Conservation (phyloP, 2,888 invertebrate genomes). For the Heliconius ismenius region DNA sequence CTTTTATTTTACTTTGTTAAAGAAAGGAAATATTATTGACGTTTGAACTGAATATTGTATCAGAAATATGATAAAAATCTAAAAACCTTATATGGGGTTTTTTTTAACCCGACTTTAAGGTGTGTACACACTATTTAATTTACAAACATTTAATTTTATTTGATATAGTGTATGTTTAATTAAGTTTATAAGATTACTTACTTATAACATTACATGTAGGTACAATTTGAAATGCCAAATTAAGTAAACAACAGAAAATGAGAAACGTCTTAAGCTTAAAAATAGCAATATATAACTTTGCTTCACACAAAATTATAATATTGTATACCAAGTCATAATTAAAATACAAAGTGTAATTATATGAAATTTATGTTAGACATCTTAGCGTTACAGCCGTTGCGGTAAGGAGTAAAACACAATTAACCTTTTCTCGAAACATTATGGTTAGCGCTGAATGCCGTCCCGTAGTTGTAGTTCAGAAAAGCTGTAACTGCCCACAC, state of each 20-base stretch:
- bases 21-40: not conserved
- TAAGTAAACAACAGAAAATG: not conserved
- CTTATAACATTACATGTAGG: not conserved
- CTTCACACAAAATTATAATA: slow-evolving; percentile 2
- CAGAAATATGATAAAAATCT: not conserved
- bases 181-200: not conserved
- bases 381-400: slow-evolving; percentile 38
- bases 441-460: slow-evolving; percentile 46
- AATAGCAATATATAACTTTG: slow-evolving; percentile 9
- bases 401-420: slow-evolving; percentile 55
- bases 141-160: not conserved
- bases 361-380: slow-evolving; percentile 39
- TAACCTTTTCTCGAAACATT: slow-evolving; percentile 60
- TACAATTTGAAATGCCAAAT: not conserved
- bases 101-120: no score
- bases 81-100: no score
- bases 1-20: not conserved
- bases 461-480: slow-evolving; percentile 45
- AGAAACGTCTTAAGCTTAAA: slow-evolving; percentile 15
- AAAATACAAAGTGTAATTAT: slow-evolving; percentile 41
- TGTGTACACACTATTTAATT: not conserved
- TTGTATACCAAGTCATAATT: slow-evolving; percentile 30
- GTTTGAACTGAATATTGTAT: not conserved
- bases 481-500: slow-evolving; percentile 50
- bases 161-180: not conserved